A percentile compares a stretch with the other conserved stretches of the same genome.
These are phyloP conservation scores for Plecotus auritus DNA, from an alignment of 2,113 vertebrate genomes.

Conservation along the genomic window DNA sequence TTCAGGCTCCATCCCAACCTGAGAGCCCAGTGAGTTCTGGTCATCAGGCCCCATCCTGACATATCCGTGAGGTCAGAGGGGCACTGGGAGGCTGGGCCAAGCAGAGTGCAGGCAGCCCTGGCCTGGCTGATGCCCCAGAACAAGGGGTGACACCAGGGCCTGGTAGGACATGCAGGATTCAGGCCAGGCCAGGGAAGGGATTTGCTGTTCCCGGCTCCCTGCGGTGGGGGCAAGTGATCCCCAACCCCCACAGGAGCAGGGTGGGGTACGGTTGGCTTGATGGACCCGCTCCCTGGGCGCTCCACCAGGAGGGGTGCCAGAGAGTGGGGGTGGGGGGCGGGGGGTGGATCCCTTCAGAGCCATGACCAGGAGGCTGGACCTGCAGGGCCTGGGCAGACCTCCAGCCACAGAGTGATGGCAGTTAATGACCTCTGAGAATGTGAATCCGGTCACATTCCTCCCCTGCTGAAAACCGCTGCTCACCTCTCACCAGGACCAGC, in stretches of 20 bases:
- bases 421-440: background rate
- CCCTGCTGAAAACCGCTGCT: background rate
- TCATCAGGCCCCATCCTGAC: too few species aligned
- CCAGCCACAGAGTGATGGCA: background rate
- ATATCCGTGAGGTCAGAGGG: background rate
- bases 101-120: accelerated
- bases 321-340: accelerated
- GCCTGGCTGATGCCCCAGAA: background rate
- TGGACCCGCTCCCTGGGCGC: background rate
- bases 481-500: background rate
- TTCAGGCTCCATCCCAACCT: background rate
- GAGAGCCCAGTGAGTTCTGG: background rate
- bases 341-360: background rate
- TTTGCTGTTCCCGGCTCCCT: conserved; percentile 24
- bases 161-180: background rate
- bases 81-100: background rate
- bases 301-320: background rate
- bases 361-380: accelerated
- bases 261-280: too few species aligned
- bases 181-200: background rate
- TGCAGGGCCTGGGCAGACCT: background rate
- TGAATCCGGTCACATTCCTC: background rate
- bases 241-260: background rate
- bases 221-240: accelerated
- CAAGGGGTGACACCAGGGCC: background rate